Base-by-base conservation (phyloP, 2,113 vertebrate genomes). In the Notothenia rossii region DNA sequence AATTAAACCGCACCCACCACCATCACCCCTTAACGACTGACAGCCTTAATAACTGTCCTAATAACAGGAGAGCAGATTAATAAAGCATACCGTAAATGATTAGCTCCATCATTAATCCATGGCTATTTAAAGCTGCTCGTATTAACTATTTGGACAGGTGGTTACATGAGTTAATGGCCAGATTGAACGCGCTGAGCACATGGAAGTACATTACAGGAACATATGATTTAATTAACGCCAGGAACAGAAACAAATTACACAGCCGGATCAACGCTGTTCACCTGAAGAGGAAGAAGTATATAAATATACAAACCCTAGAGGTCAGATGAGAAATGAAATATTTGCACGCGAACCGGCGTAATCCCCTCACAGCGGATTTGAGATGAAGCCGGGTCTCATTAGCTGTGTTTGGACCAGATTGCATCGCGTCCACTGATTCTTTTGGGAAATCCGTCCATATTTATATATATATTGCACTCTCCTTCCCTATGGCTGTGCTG, bases 81-180 rank as follows among this genome's bases (percentile, higher is more conserved):
- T 93, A 93, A 91, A 90, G 76, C 90, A 86, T 90, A 92, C 83
- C 73, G 53, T 84, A 92, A 92, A 92, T 92, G 88, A 94, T 94
- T 92, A 89, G 85, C 87, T 79, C 82, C 89, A 72, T 90, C 89
- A 90, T 93, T 89, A 91, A 89, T 91, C 90, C 92, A 78, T 18
- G 72, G 86, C 90, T 91, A 92, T 93, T 94, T 92, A 89, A 92
- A 87, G 91, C 90, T 8, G 59, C 50, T 3, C n/a, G 13, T 86
- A 84, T 92, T 89, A 88, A 92, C 87, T 86, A 88, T 90, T 90
- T 90, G 91, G 90, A 93, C 91, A 77, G 83, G 79, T 89, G 89
- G 74, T 89, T 91, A 88, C 85, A 81, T 29, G 79, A 84, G 88
- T 88, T 93, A 87, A 91, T 86, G 88, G 82, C 77, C 69, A 79